These are phyloP conservation scores for Myiotriccus ornatus DNA, from an alignment of 2,797 vertebrate genomes.

Conservation along the genomic window DNA sequence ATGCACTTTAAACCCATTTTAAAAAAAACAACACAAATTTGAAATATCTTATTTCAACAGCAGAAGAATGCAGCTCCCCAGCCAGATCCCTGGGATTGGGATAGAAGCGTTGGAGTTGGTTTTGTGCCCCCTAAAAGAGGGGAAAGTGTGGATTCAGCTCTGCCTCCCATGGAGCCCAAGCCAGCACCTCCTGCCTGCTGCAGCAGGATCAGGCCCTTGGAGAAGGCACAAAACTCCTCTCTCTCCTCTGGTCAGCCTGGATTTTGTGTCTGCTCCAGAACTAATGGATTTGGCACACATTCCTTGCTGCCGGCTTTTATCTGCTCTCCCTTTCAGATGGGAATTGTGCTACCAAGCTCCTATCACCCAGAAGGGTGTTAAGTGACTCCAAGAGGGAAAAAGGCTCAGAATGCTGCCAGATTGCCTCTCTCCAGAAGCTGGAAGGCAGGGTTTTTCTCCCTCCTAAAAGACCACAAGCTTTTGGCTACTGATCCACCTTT, in stretches of 20 bases:
- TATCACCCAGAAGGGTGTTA: background rate
- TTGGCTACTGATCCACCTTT: background rate
- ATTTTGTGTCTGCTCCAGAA: background rate
- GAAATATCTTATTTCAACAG: constrained; percentile 40
- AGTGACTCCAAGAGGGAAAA: constrained; percentile 5
- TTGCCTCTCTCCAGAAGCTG: background rate
- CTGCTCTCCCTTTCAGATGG: background rate
- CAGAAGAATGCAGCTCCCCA: constrained; percentile 34
- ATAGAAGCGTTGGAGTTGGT: fast-evolving
- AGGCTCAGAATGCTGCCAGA: background rate
- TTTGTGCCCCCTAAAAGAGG: background rate
- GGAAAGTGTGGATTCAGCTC: background rate
- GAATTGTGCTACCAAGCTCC: background rate
- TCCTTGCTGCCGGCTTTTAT: background rate
- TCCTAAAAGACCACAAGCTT: background rate
- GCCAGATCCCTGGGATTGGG: background rate
- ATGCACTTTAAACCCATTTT: constrained; percentile 33
- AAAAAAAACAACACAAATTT: background rate
- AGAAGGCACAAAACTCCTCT: background rate
- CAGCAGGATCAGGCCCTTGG: background rate
- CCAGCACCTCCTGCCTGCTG: background rate
- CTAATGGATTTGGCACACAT: constrained; percentile 33
- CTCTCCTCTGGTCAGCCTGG: background rate
- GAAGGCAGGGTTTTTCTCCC: background rate
- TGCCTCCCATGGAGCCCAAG: fast-evolving